Evolutionary conservation across 1,140 invertebrate species (phyloP).

Genomic region (Lasaia peninsularis): DNA sequence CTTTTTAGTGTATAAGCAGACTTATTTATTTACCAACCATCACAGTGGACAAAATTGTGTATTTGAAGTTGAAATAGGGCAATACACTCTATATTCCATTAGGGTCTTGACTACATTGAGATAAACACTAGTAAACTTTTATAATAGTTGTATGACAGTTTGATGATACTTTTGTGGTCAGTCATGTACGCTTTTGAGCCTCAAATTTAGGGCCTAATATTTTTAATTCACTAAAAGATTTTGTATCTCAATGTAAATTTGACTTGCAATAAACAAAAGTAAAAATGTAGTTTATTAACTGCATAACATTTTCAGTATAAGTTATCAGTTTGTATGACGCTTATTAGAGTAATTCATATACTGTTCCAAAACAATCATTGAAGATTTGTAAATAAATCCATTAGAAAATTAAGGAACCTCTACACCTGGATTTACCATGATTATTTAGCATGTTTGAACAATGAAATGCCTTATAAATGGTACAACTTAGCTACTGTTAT

Average conservation of each 20-base stretch:
- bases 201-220: neutral
- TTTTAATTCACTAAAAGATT: slow-evolving; percentile 1
- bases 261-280: slow-evolving; percentile 7
- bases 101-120: slow-evolving; percentile 18
- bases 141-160: neutral
- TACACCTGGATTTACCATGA: slow-evolving; percentile 9
- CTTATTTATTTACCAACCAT: slow-evolving; percentile 73
- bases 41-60: slow-evolving; percentile 58
- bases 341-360: slow-evolving; percentile 54
- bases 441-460: neutral
- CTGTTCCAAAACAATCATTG: slow-evolving; percentile 27
- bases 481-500: neutral
- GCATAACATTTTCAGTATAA: slow-evolving; percentile 30
- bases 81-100: slow-evolving; percentile 22
- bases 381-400: slow-evolving; percentile 44
- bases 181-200: neutral
- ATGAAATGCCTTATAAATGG: slow-evolving; percentile 25
- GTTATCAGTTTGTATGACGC: slow-evolving; percentile 49
- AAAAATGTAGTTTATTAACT: slow-evolving; percentile 14
- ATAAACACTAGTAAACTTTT: slow-evolving; percentile 10
- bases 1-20: slow-evolving; percentile 68
- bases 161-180: neutral
- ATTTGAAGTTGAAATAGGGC: slow-evolving; percentile 33
- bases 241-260: slow-evolving; percentile 17
- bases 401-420: slow-evolving; percentile 15